Evolutionary conservation across 2,888 invertebrate genomes (phyloP), one percentile per base, ranked within the genome.

Genomic region (Miltochrista miniata): DNA sequence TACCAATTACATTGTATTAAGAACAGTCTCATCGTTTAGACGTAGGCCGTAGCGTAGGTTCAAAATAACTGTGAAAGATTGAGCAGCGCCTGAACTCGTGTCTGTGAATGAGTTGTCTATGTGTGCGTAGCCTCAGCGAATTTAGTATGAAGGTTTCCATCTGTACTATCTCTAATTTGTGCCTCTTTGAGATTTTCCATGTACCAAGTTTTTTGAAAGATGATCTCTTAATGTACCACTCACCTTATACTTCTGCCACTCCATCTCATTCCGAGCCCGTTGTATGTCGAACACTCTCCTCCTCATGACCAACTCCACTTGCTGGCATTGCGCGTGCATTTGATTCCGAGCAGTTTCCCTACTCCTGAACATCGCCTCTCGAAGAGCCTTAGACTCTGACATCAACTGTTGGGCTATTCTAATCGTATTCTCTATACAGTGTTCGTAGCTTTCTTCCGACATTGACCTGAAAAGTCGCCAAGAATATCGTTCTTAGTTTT

Each of bases 281-380:
- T 96, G 95, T 39, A 96, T 96, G 77, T 98, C 97, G 77, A 96
- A 98, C 43, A 98, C 95, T 46, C 98, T 93, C 76, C 97, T 95
- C 34, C 98, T 93, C 77, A 97, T 93, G 0, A 95, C 94, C 81
- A 96, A 96, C 79, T 98, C 97, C 0, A 97, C 96, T 1, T 94
- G 93, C 63, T 97, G 96, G 61, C 95, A 93, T 84, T 98, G 97
- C 1, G 96, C 95, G 51, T 93, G 92, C 80, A 97, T 93, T 77
- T 97, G 96, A 70, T 97, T 97, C 53, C 93, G 92, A 0, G 96
- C 95, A 64, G 95, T 94, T 77, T 97, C 96, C 3, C 96, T 93
- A 37, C 95, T 94, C 47, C 95, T 94, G 72, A 96, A 95, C 83
- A 97, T 93, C 0, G 94, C 94, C 81, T 96, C 97, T 7, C 97